Evolutionary conservation across 2,113 vertebrate genomes (phyloP).

Genomic region (Micronycteris hirsuta): DNA sequence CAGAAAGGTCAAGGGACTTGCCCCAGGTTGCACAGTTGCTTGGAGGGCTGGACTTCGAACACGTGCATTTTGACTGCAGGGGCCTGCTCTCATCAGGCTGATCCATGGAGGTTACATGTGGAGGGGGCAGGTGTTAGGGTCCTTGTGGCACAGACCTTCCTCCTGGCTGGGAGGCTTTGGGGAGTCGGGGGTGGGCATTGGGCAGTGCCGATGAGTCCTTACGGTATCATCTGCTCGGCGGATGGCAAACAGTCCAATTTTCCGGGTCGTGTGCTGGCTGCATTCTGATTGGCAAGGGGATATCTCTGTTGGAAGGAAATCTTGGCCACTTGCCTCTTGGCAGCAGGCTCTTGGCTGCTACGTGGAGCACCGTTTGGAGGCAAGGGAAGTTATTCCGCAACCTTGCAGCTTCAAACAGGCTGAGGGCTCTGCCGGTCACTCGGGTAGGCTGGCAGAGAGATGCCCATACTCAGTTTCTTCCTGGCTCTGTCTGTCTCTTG

Average conservation of each 20-base stretch:
- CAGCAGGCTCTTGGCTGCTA: slow-evolving; percentile 23
- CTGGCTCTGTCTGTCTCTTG: not conserved
- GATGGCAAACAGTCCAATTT: not conserved
- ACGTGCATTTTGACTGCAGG: not conserved
- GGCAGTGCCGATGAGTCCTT: not conserved
- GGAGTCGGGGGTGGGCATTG: rapidly evolving
- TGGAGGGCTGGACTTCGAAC: not conserved
- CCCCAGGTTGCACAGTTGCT: not conserved
- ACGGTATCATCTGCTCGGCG: not conserved
- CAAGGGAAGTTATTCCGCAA: not conserved
- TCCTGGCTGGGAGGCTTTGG: not conserved
- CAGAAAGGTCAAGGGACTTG: not conserved
- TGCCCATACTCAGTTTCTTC: not conserved
- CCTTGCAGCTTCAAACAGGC: not conserved
- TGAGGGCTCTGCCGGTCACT: not conserved
- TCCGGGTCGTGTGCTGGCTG: not conserved
- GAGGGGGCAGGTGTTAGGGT: too few relatives aligned
- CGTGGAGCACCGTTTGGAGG: not conserved
- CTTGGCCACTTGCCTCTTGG: slow-evolving; percentile 54
- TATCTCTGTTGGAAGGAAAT: slow-evolving; percentile 11
- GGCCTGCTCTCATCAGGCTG: not conserved
- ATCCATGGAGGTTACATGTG: not conserved
- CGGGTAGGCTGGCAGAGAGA: not conserved
- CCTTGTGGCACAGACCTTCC: not conserved
- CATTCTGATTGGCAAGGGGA: slow-evolving; percentile 4